Conservation (phyloP, 1,140 invertebrate genomes). For the Bombus consobrinus region DNA sequence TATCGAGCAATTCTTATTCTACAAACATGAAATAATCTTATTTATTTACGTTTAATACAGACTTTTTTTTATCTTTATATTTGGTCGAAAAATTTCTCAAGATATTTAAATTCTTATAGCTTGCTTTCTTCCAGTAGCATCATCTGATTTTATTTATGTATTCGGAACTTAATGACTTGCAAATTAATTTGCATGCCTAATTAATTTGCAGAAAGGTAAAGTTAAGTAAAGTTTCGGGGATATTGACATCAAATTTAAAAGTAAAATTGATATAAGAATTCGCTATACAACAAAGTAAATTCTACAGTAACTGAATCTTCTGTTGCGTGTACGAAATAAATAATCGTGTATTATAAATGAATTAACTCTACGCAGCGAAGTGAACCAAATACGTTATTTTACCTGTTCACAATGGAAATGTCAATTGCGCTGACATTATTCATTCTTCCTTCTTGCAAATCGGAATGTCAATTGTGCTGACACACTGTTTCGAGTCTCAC, state of each 20-base stretch:
- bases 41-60: neutral
- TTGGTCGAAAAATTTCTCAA: fast-evolving
- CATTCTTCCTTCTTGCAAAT: neutral
- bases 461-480: neutral
- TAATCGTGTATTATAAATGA: no score
- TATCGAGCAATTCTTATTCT: neutral
- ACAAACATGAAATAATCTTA: neutral
- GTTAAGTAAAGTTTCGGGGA: fast-evolving
- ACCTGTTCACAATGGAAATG: neutral
- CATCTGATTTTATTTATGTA: no score
- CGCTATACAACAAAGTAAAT: no score
- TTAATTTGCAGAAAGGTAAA: no score
- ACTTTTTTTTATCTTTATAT: no score
- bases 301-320: no score
- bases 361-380: no score
- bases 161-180: neutral
- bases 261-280: no score
- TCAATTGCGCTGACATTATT: neutral
- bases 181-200: neutral
- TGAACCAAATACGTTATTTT: neutral
- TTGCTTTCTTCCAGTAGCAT: fast-evolving
- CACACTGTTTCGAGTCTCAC: neutral
- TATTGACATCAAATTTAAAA: no score
- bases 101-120: neutral
- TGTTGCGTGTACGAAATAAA: no score